A percentile compares a stretch with the other conserved stretches of the same genome.
These are phyloP conservation scores for Drosophila kambysellisi DNA, from an alignment of 2,888 invertebrate species.

Conservation along the genomic window DNA sequence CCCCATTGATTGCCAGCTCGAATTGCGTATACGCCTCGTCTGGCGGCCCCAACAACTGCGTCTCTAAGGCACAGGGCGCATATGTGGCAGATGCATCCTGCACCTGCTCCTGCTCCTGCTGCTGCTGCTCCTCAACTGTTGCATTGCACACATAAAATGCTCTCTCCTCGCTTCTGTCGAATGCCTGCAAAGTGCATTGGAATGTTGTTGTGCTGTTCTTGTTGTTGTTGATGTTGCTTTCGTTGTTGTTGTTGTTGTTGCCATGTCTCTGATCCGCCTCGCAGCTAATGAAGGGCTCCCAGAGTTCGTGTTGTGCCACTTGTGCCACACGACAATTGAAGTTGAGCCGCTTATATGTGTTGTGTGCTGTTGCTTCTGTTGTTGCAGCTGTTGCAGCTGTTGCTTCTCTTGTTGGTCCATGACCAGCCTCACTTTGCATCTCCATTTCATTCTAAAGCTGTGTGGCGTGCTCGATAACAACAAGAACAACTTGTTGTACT, in stretches of 20 bases:
- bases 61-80: slow-evolving; percentile 66
- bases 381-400: slow-evolving; percentile 6
- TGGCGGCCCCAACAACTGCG: slow-evolving; percentile 74
- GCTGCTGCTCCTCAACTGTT: slow-evolving; percentile 14
- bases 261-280: slow-evolving; percentile 27
- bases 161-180: slow-evolving; percentile 60
- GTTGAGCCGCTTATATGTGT: slow-evolving; percentile 47
- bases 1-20: slow-evolving; percentile 78
- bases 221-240: slow-evolving; percentile 24
- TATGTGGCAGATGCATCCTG: slow-evolving; percentile 13
- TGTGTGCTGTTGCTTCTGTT: slow-evolving; percentile 25
- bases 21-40: slow-evolving; percentile 82
- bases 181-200: slow-evolving; percentile 81
- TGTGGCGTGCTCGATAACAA: slow-evolving; percentile 57
- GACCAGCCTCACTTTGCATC: slow-evolving; percentile 83
- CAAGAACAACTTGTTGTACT: slow-evolving; percentile 38
- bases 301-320: slow-evolving; percentile 63
- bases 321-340: slow-evolving; percentile 74
- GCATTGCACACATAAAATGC: slow-evolving; percentile 69
- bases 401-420: slow-evolving; percentile 76
- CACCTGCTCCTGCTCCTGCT: slow-evolving; percentile 14
- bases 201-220: slow-evolving; percentile 68
- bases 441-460: slow-evolving; percentile 85
- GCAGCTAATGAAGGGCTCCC: slow-evolving; percentile 79
- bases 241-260: slow-evolving; percentile 13